Evolutionary conservation across 2,113 vertebrate genomes (phyloP), one percentile per base, ranked within the genome.

Genomic region (Myiozetetes cayanensis): DNA sequence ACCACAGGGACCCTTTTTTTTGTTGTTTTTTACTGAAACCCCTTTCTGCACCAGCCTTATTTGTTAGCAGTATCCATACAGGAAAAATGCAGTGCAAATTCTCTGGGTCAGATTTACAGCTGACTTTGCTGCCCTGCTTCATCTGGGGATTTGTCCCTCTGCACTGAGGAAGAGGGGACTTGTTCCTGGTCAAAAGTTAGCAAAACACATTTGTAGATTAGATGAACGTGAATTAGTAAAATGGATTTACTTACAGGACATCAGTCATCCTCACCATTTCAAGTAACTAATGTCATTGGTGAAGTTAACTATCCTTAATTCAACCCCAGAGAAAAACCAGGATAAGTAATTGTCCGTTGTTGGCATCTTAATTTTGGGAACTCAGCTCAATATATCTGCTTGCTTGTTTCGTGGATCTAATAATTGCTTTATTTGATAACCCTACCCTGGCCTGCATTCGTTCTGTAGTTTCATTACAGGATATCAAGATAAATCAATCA

Each of bases 381-480:
- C 52, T 85, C 66, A 78, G 79, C 28, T 72, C 66, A 77, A 65
- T 93, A 78, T 91, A 80, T 95, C 81, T 85, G 23, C 43, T 84
- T 90, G 91, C 81, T 88, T 94, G 85, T 93, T 94, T 91, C 79
- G 41, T 44, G 58, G 73, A 93, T 91, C 79, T 70, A 74, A 94
- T 96, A 93, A 97, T 91, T 90, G 89, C 81, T 95, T 90, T 93
- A 86, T 92, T 96, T 95, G 90, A 81, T 95, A 90, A 83, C 85
- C 68, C 27, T 95, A 46, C 31, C 49, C 49, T 70, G n/a, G 73
- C 65, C 79, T 71, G 86, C 39, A 92, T 95, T 92, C 21, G 27
- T 94, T 87, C 59, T 77, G 53, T 16, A 71, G 86, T 70, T 90
- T 90, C 89, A 96, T 96, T 96, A 97, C 75, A 66, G 77, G 67